These are phyloP conservation scores for Antheraea pernyi DNA, from an alignment of 1,140 invertebrate species.

Conservation along the genomic window DNA sequence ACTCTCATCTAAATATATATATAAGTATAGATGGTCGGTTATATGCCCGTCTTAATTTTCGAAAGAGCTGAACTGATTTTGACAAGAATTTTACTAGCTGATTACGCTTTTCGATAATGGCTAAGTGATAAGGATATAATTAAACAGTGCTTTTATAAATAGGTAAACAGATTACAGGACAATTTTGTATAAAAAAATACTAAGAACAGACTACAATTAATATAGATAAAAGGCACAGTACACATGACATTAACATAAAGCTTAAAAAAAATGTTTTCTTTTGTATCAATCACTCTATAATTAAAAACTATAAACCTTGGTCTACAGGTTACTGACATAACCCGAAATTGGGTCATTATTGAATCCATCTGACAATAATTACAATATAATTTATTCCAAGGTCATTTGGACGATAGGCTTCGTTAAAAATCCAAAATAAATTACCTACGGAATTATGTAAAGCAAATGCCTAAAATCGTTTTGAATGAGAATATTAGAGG, in stretches of 20 bases:
- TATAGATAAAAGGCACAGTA: not conserved
- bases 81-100: too few species aligned
- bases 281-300: not conserved
- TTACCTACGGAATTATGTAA: not conserved
- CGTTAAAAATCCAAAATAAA: not conserved
- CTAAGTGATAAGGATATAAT: too few species aligned
- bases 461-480: not conserved
- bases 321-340: not conserved
- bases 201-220: not conserved
- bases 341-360: not conserved
- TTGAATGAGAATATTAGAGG: too few species aligned
- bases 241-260: too few species aligned
- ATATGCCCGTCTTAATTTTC: too few species aligned
- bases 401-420: not conserved
- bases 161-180: too few species aligned
- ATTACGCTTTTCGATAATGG: too few species aligned
- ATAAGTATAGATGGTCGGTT: too few species aligned
- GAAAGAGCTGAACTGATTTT: too few species aligned
- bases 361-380: not conserved
- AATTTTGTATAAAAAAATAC: too few species aligned
- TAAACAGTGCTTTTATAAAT: too few species aligned
- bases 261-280: not conserved
- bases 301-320: not conserved
- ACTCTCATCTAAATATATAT: too few species aligned
- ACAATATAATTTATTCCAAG: not conserved